phyloP scores from a whole-genome alignment of 2,797 vertebrate species.

The Triplophysa bombifrons region DNA sequence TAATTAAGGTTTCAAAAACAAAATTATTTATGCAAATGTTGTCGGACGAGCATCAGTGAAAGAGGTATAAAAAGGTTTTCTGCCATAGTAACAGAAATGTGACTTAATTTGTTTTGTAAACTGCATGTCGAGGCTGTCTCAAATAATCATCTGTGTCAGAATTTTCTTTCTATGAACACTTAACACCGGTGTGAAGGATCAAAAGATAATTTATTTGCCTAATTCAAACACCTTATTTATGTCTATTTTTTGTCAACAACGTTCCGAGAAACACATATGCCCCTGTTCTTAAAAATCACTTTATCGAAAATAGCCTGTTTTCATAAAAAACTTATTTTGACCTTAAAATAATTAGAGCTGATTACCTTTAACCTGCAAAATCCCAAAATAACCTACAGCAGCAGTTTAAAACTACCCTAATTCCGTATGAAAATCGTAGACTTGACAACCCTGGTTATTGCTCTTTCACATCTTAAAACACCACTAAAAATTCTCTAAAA shows the following conservation, averaged over 20 bases:
- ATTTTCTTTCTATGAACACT: not conserved
- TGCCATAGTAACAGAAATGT: conserved; percentile 35
- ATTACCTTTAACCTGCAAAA: too few relatives aligned
- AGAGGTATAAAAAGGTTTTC: conserved; percentile 19
- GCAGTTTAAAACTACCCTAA: too few relatives aligned
- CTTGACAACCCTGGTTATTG: too few relatives aligned
- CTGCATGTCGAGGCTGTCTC: not conserved
- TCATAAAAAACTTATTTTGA: too few relatives aligned
- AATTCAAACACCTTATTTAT: not conserved
- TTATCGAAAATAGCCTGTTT: too few relatives aligned
- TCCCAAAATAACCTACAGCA: too few relatives aligned
- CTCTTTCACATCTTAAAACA: not conserved
- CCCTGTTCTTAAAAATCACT: too few relatives aligned
- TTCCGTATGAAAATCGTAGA: too few relatives aligned
- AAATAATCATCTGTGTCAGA: conserved; percentile 4
- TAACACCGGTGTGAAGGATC: not conserved
- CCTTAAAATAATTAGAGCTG: too few relatives aligned
- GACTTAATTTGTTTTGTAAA: conserved; percentile 3
- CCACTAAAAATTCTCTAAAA: too few relatives aligned
- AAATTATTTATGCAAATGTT: conserved; percentile 38
- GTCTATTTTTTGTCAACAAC: too few relatives aligned
- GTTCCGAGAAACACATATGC: too few relatives aligned
- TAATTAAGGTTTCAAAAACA: conserved; percentile 41
- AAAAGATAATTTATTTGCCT: not conserved
- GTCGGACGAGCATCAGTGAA: conserved; percentile 28